Percentiles rank a stretch among this genome's conserved stretches.
phyloP scores from a whole-genome alignment of 2,888 invertebrate species.

The Pyrgus malvae region DNA sequence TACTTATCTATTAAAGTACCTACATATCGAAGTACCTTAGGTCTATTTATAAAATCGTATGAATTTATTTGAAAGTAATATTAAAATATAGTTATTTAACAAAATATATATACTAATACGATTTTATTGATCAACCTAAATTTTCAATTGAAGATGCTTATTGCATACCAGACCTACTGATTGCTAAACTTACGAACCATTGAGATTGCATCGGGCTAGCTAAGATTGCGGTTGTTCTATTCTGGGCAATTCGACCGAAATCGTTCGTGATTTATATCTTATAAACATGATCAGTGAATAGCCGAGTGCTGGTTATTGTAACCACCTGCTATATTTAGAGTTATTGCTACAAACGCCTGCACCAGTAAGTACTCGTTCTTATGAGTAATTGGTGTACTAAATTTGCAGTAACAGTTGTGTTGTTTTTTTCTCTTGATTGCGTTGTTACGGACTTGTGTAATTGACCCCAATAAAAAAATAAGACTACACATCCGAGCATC shows the following conservation, averaged over 20 bases:
- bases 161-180: too few species aligned
- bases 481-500: too few species aligned
- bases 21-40: too few species aligned
- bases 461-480: not conserved
- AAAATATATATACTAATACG: too few species aligned
- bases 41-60: too few species aligned
- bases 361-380: slow-evolving; percentile 2
- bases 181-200: not conserved
- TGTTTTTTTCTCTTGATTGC: not conserved
- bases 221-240: slow-evolving; percentile 43
- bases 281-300: slow-evolving; percentile 72
- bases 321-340: slow-evolving; percentile 61
- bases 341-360: slow-evolving; percentile 40
- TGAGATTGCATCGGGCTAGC: slow-evolving; percentile 5
- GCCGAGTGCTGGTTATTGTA: slow-evolving; percentile 61
- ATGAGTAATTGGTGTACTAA: slow-evolving; percentile 1
- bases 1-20: too few species aligned
- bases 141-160: too few species aligned
- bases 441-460: not conserved
- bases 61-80: too few species aligned
- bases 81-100: too few species aligned
- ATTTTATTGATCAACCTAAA: too few species aligned
- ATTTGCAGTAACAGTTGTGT: slow-evolving; percentile 13
- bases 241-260: slow-evolving; percentile 51
- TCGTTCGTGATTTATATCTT: slow-evolving; percentile 61